Conservation (phyloP, 2,113 vertebrate species). For the Glaucidium brasilianum region DNA sequence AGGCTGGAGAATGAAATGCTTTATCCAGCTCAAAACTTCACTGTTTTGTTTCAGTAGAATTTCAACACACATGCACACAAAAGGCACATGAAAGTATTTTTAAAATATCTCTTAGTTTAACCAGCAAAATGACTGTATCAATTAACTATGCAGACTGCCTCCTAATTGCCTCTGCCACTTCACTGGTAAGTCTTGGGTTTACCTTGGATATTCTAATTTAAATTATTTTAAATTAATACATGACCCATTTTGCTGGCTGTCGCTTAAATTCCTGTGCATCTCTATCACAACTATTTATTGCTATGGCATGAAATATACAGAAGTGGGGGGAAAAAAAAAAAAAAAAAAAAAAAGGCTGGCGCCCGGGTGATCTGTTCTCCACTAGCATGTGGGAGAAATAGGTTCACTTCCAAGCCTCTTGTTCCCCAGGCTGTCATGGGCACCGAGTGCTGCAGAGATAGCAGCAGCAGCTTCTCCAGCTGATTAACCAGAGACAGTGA, state of each 20-base stretch:
- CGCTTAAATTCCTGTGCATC: background rate
- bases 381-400: slow-evolving; percentile 55
- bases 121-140: background rate
- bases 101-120: background rate
- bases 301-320: background rate
- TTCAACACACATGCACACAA: background rate
- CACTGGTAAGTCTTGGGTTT: background rate
- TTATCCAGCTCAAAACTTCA: background rate
- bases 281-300: background rate
- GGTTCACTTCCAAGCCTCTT: slow-evolving; percentile 60
- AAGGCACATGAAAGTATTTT: background rate
- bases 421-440: slow-evolving; percentile 62
- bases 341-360: background rate
- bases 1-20: background rate
- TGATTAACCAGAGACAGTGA: slow-evolving; percentile 71
- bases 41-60: background rate
- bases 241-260: background rate
- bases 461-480: slow-evolving; percentile 66
- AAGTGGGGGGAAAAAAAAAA: background rate
- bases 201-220: background rate
- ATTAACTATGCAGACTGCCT: background rate
- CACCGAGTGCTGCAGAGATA: slow-evolving; percentile 42
- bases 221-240: background rate
- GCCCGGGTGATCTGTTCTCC: background rate
- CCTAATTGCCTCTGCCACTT: background rate